Evolutionary conservation across 2,888 invertebrate genomes (phyloP).

Genomic region (Lottia gigantea): DNA sequence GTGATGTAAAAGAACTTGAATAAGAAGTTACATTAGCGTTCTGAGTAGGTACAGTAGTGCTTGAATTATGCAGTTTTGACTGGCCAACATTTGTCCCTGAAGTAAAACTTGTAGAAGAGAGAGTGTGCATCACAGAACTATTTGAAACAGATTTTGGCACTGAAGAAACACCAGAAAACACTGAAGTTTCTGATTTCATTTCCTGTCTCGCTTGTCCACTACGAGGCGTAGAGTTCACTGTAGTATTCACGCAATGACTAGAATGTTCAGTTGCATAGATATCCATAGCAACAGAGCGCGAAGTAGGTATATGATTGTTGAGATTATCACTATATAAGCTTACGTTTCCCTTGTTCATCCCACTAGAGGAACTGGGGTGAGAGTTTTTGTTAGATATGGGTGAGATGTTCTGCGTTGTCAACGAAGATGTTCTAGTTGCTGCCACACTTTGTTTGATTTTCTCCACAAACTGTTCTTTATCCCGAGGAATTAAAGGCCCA

Average conservation of each 20-base stretch:
- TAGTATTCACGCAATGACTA: constrained; percentile 4
- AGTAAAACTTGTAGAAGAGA: constrained; percentile 14
- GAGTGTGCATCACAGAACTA: constrained; percentile 4
- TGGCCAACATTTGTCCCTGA: constrained; percentile 14
- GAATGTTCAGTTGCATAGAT: constrained; percentile 7
- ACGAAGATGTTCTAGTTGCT: constrained; percentile 11
- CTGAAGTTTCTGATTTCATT: background rate
- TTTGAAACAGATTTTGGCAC: constrained; percentile 10
- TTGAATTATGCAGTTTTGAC: constrained; percentile 11
- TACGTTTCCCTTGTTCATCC: background rate
- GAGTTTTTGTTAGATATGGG: constrained; percentile 1
- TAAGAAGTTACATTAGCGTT: constrained; percentile 13
- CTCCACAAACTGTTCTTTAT: background rate
- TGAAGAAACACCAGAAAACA: constrained; percentile 3
- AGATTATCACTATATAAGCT: background rate
- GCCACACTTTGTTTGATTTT: constrained; percentile 17
- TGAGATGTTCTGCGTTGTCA: constrained; percentile 5
- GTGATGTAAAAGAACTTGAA: background rate
- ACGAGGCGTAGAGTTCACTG: background rate
- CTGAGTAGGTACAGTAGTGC: constrained; percentile 15
- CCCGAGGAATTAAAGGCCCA: constrained; percentile 3
- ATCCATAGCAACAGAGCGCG: background rate
- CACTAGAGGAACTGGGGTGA: background rate
- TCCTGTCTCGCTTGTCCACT: background rate
- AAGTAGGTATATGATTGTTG: constrained; percentile 5